These are phyloP conservation scores for Ageneiosus marmoratus DNA, from an alignment of 2,113 vertebrate genomes.

Conservation along the genomic window DNA sequence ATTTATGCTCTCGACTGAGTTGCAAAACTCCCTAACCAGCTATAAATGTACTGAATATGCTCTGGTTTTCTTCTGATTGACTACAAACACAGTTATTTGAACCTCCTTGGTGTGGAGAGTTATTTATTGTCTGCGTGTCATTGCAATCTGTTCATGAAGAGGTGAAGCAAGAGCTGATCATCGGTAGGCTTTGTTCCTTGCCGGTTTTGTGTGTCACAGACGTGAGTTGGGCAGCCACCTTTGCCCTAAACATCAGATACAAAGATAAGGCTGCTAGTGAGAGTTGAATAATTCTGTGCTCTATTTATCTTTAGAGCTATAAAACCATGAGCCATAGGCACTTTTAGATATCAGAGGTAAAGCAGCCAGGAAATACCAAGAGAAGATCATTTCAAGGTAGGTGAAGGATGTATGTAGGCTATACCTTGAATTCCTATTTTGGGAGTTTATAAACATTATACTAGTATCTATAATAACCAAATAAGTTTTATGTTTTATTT, in stretches of 20 bases:
- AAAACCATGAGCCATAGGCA: constrained; percentile 58
- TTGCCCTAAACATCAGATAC: background rate
- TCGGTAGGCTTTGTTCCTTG: background rate
- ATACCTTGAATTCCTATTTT: no score
- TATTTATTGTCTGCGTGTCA: background rate
- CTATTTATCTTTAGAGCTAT: constrained; percentile 61
- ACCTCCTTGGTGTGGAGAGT: background rate
- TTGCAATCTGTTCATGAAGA: background rate
- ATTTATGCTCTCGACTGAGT: background rate
- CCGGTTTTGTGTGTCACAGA: background rate
- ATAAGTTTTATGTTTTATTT: no score
- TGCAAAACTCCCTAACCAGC: background rate
- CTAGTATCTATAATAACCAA: background rate
- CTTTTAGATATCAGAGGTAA: constrained; percentile 55
- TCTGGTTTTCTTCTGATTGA: background rate
- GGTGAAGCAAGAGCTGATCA: background rate
- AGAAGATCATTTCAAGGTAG: background rate
- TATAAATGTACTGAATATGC: background rate
- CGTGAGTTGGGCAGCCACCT: background rate
- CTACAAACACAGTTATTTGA: background rate
- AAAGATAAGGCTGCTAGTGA: background rate
- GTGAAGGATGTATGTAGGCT: background rate
- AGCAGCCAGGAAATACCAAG: constrained; percentile 1
- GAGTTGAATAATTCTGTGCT: background rate
- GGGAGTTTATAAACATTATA: background rate